Percentiles rank a stretch among this genome's conserved stretches.
These are phyloP conservation scores for Orthosia incerta DNA, from an alignment of 2,888 invertebrate species.

Conservation along the genomic window DNA sequence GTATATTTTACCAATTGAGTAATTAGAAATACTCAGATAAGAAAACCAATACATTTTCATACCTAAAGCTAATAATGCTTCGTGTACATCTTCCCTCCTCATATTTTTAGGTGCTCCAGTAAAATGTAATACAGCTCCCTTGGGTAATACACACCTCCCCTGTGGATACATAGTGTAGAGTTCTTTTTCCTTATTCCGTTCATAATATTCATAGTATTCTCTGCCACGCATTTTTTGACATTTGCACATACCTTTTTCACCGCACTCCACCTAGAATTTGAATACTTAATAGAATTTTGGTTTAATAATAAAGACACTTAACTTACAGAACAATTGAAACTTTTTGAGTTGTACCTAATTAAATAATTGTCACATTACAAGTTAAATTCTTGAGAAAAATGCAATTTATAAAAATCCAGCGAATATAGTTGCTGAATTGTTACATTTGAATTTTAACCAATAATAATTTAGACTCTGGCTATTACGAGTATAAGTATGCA, in stretches of 20 bases:
- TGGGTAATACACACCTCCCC: slow-evolving; percentile 20
- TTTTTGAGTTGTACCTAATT: background rate
- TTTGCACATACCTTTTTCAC: slow-evolving; percentile 23
- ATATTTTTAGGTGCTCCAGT: slow-evolving; percentile 8
- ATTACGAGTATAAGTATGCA: no score
- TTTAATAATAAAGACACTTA: background rate
- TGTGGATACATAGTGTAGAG: slow-evolving; percentile 21
- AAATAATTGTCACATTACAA: background rate
- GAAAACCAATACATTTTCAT: no score
- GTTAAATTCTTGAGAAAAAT: background rate
- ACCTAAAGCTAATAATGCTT: slow-evolving; percentile 35
- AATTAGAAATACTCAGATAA: background rate
- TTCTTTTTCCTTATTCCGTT: background rate
- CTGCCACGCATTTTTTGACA: slow-evolving; percentile 23
- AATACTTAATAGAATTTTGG: background rate
- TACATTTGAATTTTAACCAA: no score
- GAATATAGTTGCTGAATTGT: no score
- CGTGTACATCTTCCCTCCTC: slow-evolving; percentile 28
- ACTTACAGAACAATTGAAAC: background rate
- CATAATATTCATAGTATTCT: slow-evolving; percentile 34
- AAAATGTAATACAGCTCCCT: slow-evolving; percentile 37
- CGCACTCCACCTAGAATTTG: slow-evolving; percentile 21
- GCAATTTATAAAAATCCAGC: no score
- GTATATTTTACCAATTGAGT: background rate
- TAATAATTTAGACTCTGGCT: no score